Percentiles rank a stretch among this genome's conserved stretches.
phyloP scores from a whole-genome alignment of 2,113 vertebrate genomes.

The Pipa parva region DNA sequence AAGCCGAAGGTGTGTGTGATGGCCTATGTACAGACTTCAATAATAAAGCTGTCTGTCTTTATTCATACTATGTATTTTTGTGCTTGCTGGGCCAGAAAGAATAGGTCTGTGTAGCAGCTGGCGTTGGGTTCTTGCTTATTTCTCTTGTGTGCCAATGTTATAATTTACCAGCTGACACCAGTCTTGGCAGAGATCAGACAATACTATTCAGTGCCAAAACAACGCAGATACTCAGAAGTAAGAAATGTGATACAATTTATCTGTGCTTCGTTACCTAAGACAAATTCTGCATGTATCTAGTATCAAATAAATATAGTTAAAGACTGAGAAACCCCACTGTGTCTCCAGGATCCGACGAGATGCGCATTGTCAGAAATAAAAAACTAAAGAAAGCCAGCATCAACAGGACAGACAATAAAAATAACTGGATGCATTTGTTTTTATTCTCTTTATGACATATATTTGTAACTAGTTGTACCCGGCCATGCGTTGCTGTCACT shows the following conservation, averaged over 20 bases:
- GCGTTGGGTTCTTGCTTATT: slow-evolving; percentile 73
- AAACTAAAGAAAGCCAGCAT: not conserved
- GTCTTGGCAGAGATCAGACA: slow-evolving; percentile 62
- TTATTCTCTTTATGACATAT: no score
- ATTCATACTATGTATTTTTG: slow-evolving; percentile 70
- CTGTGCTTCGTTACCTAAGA: slow-evolving; percentile 53
- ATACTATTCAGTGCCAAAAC: slow-evolving; percentile 58
- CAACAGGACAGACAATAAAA: no score
- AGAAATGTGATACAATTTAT: slow-evolving; percentile 64
- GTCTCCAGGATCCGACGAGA: no score
- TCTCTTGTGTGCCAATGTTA: slow-evolving; percentile 70
- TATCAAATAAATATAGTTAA: not conserved
- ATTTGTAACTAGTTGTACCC: no score
- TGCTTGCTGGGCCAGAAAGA: slow-evolving; percentile 73
- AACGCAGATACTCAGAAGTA: slow-evolving; percentile 55
- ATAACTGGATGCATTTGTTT: no score
- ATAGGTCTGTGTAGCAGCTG: slow-evolving; percentile 76
- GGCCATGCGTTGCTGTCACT: no score
- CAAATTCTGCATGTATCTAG: not conserved
- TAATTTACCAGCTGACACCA: slow-evolving; percentile 75
- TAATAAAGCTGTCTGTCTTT: slow-evolving; percentile 77
- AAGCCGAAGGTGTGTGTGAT: slow-evolving; percentile 45
- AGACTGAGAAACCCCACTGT: no score
- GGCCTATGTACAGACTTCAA: slow-evolving; percentile 63
- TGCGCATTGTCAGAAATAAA: no score